A percentile compares a stretch with the other conserved stretches of the same genome.
Conservation (phyloP, 2,113 vertebrate genomes). For the Hippocampus abdominalis region DNA sequence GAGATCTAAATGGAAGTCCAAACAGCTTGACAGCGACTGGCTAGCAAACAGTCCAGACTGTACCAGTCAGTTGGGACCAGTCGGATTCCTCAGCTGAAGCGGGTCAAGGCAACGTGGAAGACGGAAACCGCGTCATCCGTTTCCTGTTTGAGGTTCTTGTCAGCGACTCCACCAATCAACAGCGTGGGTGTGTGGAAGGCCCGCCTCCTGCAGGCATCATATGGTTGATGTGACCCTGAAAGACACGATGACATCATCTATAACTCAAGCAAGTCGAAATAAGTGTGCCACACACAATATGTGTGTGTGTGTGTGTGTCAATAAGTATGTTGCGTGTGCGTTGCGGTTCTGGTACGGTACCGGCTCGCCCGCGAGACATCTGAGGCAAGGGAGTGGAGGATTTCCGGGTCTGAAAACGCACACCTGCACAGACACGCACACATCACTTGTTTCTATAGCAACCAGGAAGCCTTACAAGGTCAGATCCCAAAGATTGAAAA, state of each 20-base stretch:
- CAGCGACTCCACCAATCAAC: constrained; percentile 15
- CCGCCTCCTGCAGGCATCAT: constrained; percentile 17
- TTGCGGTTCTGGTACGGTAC: constrained; percentile 16
- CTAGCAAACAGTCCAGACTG: not conserved
- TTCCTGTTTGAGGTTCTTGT: not conserved
- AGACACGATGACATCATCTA: not conserved
- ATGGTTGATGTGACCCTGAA: constrained; percentile 59
- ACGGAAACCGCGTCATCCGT: not conserved
- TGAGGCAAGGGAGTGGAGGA: constrained; percentile 27
- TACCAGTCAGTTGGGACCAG: no score
- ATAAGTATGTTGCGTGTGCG: not conserved
- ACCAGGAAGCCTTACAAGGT: not conserved
- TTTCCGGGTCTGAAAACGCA: not conserved
- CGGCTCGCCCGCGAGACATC: constrained; percentile 56
- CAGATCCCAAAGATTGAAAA: no score
- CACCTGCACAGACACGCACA: constrained; percentile 7
- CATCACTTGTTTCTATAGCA: not conserved
- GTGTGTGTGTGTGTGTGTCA: no score
- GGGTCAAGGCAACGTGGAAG: no score
- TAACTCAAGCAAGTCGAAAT: not conserved
- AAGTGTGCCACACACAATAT: not conserved
- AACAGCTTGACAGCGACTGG: not conserved
- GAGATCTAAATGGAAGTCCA: not conserved
- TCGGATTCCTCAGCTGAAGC: not conserved
- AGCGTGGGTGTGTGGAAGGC: not conserved